Evolutionary conservation across 1,140 invertebrate species (phyloP).

Genomic region (Triops longicaudatus): DNA sequence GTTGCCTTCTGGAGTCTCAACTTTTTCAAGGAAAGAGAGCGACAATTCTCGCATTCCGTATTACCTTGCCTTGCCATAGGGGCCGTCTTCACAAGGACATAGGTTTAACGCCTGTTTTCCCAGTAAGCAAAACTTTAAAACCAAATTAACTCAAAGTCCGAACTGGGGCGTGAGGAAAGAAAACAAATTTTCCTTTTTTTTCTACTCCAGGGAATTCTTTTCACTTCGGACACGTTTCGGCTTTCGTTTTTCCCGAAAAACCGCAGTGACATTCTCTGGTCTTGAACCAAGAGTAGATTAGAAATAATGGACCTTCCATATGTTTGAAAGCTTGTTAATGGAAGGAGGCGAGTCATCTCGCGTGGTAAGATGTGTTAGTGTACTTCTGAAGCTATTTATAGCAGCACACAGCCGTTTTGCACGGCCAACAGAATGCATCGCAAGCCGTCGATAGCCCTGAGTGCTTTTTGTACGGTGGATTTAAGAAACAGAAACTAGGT

Average conservation of each 20-base stretch:
- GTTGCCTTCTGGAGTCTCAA: neutral
- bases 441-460: no score
- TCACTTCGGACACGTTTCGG: neutral
- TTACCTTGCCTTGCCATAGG: neutral
- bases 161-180: neutral
- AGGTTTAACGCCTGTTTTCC: neutral
- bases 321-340: neutral
- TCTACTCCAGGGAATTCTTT: neutral
- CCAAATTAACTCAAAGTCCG: neutral
- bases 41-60: neutral
- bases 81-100: neutral
- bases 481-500: no score
- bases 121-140: neutral
- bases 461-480: no score
- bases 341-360: neutral
- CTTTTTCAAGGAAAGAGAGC: neutral
- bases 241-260: neutral
- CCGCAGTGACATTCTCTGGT: neutral
- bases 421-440: no score
- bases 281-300: neutral
- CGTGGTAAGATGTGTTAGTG: neutral
- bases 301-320: neutral
- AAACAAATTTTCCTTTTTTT: neutral
- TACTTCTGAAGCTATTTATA: neutral
- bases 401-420: neutral